Evolutionary conservation across 2,888 invertebrate species (phyloP), one percentile per base, ranked within the genome.

Genomic region (Drosophila fungiperda): DNA sequence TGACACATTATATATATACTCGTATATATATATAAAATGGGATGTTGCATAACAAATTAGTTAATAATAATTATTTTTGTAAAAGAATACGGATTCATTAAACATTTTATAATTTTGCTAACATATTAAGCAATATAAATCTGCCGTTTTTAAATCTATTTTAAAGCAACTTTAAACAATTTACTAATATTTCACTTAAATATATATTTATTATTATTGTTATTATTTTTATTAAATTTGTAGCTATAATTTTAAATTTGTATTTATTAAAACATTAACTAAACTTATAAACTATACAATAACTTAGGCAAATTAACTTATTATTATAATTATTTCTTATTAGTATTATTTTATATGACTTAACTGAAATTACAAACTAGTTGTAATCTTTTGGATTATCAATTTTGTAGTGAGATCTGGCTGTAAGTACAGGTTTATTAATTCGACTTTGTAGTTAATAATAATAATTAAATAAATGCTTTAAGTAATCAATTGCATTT

Each of bases 401-500:
- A 42, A 3, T 20, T 12, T 20, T 20, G 3, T 6, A 3, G 12
- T 1, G 12, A 3, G 1, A 20, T 12, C 20, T 20, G 42, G 11
- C 12, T 3, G 11, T 11, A 45, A 38, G 8, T 38, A 3, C 3
- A 9, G 1, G 3, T 38, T 38, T 8, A 40, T 9, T 9, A 12
- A 1, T 12, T 6, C 1, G 45, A 20, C 7, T 8, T 23, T 45
- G 15, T 1, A 2, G 1, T 45, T 8, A 20, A 23, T 23, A 54
- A 11, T 11, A 54, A 11, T 11, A 17, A 26, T 7, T 23, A 32
- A 35, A 4, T 4, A 35, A 35, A 49, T 17, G 3, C 32, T 26
- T 17, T 7, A 3, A 68, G 3, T 48, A 29, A 40, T 33, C 48
- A 5, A 38, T 38, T 40, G 11, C 68, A 5, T 33, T 45, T 64